A percentile compares a stretch with the other conserved stretches of the same genome.
phyloP scores from a whole-genome alignment of 2,888 invertebrate genomes.

The Drosophila pseudotakahashii region DNA sequence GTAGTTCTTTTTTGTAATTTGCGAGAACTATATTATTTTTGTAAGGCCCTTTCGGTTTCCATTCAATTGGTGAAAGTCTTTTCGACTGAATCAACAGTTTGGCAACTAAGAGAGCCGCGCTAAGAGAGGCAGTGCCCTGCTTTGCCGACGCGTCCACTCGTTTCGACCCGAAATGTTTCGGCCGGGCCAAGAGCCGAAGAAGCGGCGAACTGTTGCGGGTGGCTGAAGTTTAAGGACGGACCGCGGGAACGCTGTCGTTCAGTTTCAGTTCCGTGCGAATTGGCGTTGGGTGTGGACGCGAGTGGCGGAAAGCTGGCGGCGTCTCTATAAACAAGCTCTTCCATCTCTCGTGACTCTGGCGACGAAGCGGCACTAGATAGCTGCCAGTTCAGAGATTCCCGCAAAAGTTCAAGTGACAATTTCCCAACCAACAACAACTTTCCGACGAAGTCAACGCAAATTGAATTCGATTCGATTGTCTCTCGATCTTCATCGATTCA shows the following conservation, averaged over 20 bases:
- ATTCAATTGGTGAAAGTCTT: background rate
- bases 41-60: background rate
- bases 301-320: conserved; percentile 30
- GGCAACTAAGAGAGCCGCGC: conserved; percentile 47
- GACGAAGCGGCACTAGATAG: conserved; percentile 48
- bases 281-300: conserved; percentile 60
- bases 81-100: conserved; percentile 70
- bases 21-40: background rate
- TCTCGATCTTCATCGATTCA: conserved; percentile 31
- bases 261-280: conserved; percentile 60
- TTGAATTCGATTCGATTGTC: conserved; percentile 37
- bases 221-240: conserved; percentile 70
- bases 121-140: conserved; percentile 53
- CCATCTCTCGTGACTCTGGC: conserved; percentile 17
- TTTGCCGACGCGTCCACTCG: conserved; percentile 60
- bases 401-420: conserved; percentile 53
- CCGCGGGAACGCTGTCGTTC: conserved; percentile 24
- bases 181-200: conserved; percentile 6
- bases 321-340: conserved; percentile 4
- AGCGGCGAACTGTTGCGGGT: conserved; percentile 30
- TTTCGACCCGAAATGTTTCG: conserved; percentile 6
- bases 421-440: conserved; percentile 34
- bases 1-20: too few species aligned
- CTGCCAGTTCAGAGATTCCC: conserved; percentile 42
- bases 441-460: conserved; percentile 29